Evolutionary conservation across 1,140 invertebrate genomes (phyloP).

Genomic region (Wasmannia auropunctata): DNA sequence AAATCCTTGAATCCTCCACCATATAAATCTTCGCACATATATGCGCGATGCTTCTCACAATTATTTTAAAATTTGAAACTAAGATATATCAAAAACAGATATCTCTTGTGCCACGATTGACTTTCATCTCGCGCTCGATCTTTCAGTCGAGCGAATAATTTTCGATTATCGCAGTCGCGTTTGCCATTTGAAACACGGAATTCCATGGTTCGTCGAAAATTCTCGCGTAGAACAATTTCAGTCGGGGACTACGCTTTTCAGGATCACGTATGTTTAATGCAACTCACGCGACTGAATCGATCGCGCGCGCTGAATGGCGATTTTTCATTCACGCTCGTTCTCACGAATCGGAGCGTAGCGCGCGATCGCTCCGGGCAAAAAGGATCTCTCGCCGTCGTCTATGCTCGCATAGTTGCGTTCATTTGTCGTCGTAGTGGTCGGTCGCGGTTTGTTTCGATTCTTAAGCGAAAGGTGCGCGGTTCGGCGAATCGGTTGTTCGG

Average conservation of each 20-base stretch:
- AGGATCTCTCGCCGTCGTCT: constrained; percentile 14
- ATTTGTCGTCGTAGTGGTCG: constrained; percentile 74
- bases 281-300: constrained; percentile 56
- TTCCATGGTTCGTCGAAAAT: constrained; percentile 39
- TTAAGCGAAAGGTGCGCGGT: constrained; percentile 63
- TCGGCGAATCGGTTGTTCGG: constrained; percentile 66
- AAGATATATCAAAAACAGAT: not conserved
- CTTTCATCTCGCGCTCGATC: not conserved
- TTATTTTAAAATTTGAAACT: not conserved
- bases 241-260: constrained; percentile 47
- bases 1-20: not conserved
- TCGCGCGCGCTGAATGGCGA: constrained; percentile 68
- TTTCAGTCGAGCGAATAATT: not conserved
- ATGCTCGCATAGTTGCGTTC: constrained; percentile 30
- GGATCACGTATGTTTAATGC: constrained; percentile 69
- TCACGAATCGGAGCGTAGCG: constrained; percentile 58
- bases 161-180: not conserved
- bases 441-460: constrained; percentile 62
- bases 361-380: not conserved
- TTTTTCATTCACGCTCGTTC: constrained; percentile 71
- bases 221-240: constrained; percentile 46
- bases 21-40: not conserved
- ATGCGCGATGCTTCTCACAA: not conserved
- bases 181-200: constrained; percentile 8
- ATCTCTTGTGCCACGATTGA: not conserved